Evolutionary conservation across 2,888 invertebrate genomes (phyloP).

Genomic region (Odontocolon sp.): DNA sequence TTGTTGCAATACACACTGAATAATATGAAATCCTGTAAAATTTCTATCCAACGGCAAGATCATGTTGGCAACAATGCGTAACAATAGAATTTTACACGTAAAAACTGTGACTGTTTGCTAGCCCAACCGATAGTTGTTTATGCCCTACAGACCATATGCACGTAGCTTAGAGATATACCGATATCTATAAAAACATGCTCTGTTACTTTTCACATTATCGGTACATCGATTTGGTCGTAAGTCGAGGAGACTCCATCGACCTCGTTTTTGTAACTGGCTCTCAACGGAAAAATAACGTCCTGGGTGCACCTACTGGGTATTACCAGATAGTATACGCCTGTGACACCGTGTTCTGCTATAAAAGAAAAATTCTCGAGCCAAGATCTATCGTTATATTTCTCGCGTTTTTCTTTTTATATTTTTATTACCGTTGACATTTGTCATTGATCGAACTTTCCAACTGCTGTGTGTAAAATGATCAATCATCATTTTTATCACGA

Average conservation of each 20-base stretch:
- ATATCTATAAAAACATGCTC: not conserved
- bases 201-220: slow-evolving; percentile 9
- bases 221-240: slow-evolving; percentile 21
- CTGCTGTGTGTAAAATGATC: slow-evolving; percentile 23
- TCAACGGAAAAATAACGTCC: slow-evolving; percentile 2
- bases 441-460: slow-evolving; percentile 33
- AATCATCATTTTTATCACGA: slow-evolving; percentile 47
- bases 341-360: slow-evolving; percentile 14
- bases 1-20: too few species aligned
- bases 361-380: slow-evolving; percentile 7
- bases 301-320: slow-evolving; percentile 2
- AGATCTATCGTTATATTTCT: slow-evolving; percentile 3
- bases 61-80: too few species aligned
- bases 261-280: not conserved
- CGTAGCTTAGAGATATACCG: too few species aligned
- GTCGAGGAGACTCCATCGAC: slow-evolving; percentile 8
- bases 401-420: not conserved
- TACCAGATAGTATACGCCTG: not conserved
- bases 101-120: too few species aligned
- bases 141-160: too few species aligned
- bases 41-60: too few species aligned
- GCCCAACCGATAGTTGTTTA: too few species aligned
- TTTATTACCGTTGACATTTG: not conserved
- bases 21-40: too few species aligned
- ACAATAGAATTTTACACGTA: too few species aligned